Percentiles rank a stretch among this genome's conserved stretches.
Evolutionary conservation across 2,113 vertebrate species (phyloP).

Genomic region (Dasyurus viverrinus): DNA sequence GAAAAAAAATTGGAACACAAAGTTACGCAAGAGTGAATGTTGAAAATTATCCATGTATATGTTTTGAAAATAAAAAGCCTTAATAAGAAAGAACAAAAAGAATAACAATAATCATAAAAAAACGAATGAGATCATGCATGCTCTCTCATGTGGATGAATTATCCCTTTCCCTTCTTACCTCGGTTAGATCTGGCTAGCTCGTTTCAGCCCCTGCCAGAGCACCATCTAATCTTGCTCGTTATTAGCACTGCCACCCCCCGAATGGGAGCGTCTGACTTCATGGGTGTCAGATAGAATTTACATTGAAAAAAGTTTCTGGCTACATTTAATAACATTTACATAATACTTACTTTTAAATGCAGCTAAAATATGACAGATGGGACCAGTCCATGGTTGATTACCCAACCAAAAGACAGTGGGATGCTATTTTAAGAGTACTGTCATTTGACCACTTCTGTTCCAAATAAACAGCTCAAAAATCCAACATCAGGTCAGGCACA

Average conservation of each 20-base stretch:
- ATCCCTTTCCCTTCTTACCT: conserved; percentile 19
- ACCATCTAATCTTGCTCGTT: conserved; percentile 39
- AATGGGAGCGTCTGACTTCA: conserved; percentile 37
- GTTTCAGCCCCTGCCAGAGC: neutral
- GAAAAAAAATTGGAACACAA: no score
- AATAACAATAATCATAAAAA: no score
- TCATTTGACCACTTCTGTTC: conserved; percentile 57
- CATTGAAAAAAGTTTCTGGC: conserved; percentile 58
- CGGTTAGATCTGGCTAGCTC: neutral
- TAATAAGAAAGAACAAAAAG: no score
- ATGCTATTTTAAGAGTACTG: conserved; percentile 79
- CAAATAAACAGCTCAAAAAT: conserved; percentile 63
- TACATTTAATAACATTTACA: conserved; percentile 75
- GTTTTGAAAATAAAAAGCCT: no score
- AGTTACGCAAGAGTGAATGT: no score
- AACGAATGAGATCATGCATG: conserved; percentile 61
- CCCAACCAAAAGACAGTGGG: conserved; percentile 61
- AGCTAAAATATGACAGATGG: conserved; percentile 76
- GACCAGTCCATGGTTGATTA: conserved; percentile 71
- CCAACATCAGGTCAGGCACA: conserved; percentile 20
- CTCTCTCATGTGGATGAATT: conserved; percentile 63
- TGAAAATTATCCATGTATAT: no score
- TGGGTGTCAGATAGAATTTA: conserved; percentile 72
- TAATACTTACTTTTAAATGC: conserved; percentile 72
- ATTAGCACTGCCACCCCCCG: conserved; percentile 46